Evolutionary conservation across 2,113 vertebrate genomes (phyloP).

Genomic region (Cynoglossus semilaevis): DNA sequence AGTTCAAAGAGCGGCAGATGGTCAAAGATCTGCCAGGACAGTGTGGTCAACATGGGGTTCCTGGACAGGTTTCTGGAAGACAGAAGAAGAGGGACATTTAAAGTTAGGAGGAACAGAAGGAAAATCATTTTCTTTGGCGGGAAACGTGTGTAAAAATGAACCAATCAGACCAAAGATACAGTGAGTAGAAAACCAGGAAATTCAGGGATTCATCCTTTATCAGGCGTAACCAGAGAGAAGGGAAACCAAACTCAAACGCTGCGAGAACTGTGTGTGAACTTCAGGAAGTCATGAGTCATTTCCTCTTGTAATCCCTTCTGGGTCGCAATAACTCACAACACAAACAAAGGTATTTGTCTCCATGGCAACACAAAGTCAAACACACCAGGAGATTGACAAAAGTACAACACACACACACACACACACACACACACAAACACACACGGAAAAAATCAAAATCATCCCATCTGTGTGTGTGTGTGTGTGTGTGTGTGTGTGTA

Average conservation of each 20-base stretch:
- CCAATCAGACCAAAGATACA: too few relatives aligned
- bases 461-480: too few relatives aligned
- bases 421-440: too few relatives aligned
- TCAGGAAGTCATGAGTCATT: not conserved
- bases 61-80: slow-evolving; percentile 63
- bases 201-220: too few relatives aligned
- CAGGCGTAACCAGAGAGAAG: too few relatives aligned
- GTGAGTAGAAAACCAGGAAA: too few relatives aligned
- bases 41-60: slow-evolving; percentile 44
- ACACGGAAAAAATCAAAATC: too few relatives aligned
- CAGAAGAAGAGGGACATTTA: slow-evolving; percentile 6
- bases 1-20: slow-evolving; percentile 59
- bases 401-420: not conserved
- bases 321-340: not conserved
- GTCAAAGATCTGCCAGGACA: slow-evolving; percentile 68
- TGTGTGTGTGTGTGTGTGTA: too few relatives aligned
- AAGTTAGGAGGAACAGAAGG: too few relatives aligned
- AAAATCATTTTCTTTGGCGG: too few relatives aligned
- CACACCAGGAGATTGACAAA: not conserved
- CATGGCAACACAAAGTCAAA: not conserved
- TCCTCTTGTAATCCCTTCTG: not conserved
- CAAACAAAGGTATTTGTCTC: not conserved
- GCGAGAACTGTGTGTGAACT: not conserved
- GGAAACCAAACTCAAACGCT: too few relatives aligned
- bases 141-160: too few relatives aligned